Evolutionary conservation across 2,797 vertebrate species (phyloP).

Genomic region (Halcyon leucocephala): DNA sequence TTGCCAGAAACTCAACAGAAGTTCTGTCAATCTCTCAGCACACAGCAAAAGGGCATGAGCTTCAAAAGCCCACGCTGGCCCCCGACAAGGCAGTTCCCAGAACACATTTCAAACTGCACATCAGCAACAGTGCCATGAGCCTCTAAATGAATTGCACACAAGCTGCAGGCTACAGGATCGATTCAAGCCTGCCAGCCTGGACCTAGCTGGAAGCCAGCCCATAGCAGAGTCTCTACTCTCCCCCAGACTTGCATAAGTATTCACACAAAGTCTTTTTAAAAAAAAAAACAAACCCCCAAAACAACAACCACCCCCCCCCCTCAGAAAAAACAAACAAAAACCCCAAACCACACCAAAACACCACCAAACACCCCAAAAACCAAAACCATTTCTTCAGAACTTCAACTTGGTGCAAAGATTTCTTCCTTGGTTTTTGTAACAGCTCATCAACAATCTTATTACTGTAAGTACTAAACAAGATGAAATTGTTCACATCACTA

Average conservation of each 20-base stretch:
- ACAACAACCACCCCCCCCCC: too few species aligned
- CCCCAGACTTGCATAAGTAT: neutral
- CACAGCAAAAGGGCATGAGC: neutral
- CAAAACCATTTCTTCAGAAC: neutral
- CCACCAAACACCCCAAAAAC: neutral
- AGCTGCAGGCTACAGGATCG: accelerated
- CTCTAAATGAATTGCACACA: accelerated
- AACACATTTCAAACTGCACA: accelerated
- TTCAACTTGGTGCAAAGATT: neutral
- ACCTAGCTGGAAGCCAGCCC: neutral
- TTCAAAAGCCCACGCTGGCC: neutral
- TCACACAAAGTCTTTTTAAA: neutral
- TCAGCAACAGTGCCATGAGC: neutral
- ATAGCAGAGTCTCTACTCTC: neutral
- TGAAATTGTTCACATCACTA: neutral
- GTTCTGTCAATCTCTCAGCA: neutral
- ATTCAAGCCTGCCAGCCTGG: neutral
- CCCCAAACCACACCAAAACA: neutral
- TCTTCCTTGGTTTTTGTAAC: neutral
- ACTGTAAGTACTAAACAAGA: neutral
- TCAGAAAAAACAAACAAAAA: neutral
- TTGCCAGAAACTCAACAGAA: neutral
- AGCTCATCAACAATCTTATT: neutral
- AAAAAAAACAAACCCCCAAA: too few species aligned
- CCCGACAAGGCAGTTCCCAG: neutral